These are phyloP conservation scores for Poicephalus meyeri DNA, from an alignment of 2,113 vertebrate species.

Conservation along the genomic window DNA sequence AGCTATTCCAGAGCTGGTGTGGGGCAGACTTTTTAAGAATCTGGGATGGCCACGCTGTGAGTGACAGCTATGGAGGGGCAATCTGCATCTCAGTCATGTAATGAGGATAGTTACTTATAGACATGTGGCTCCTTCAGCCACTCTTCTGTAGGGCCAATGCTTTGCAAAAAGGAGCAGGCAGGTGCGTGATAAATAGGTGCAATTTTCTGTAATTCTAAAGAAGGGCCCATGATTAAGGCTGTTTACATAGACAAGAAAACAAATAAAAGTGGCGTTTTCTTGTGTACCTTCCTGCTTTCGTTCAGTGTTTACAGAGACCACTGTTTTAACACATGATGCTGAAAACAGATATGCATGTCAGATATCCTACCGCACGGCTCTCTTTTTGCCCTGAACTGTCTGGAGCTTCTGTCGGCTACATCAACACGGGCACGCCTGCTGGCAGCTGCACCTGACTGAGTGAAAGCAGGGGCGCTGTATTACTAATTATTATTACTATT, in stretches of 20 bases:
- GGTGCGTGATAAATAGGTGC: rapidly evolving
- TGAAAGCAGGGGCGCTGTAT: rapidly evolving
- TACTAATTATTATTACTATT: no score
- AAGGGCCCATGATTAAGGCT: rapidly evolving
- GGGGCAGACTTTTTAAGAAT: not conserved
- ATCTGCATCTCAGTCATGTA: not conserved
- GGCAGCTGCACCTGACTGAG: not conserved
- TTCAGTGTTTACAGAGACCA: rapidly evolving
- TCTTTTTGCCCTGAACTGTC: not conserved
- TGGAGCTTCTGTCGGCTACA: not conserved
- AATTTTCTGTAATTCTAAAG: not conserved
- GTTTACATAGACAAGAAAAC: rapidly evolving
- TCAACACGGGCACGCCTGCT: rapidly evolving
- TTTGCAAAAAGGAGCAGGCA: not conserved
- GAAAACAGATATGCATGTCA: rapidly evolving
- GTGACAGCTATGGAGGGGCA: rapidly evolving
- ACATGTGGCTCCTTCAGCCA: rapidly evolving
- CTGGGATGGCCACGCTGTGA: not conserved
- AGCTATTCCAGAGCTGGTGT: not conserved
- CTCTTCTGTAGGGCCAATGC: rapidly evolving
- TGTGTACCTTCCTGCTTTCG: rapidly evolving
- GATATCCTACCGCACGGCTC: rapidly evolving
- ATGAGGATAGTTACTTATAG: not conserved
- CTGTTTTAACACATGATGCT: rapidly evolving
- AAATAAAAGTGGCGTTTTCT: rapidly evolving